These are phyloP conservation scores for Galeopsomyia nigrocyanea DNA, from an alignment of 2,888 invertebrate genomes.

Conservation along the genomic window DNA sequence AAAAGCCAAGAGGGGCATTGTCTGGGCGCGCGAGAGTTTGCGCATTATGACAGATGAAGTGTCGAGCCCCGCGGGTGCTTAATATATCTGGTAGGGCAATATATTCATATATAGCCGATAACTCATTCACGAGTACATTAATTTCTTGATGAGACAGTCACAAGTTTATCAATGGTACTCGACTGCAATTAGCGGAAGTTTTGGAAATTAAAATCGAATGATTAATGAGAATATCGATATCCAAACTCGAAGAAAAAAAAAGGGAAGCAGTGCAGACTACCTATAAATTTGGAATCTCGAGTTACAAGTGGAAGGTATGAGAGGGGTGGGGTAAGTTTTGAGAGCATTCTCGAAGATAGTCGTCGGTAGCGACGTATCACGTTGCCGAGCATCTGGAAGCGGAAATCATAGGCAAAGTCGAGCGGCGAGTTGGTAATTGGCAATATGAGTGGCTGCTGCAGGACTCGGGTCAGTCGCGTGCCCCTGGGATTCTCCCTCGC, in stretches of 20 bases:
- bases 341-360: conserved; percentile 16
- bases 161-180: not conserved
- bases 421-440: conserved; percentile 67
- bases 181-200: too few relatives aligned
- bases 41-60: conserved; percentile 31
- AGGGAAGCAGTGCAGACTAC: not conserved
- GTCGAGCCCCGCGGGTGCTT: conserved; percentile 24
- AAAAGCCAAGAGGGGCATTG: conserved; percentile 14
- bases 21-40: conserved; percentile 31
- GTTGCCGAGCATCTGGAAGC: conserved; percentile 55
- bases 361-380: conserved; percentile 16
- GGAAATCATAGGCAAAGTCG: conserved; percentile 62
- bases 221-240: too few relatives aligned
- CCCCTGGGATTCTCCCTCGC: conserved; percentile 64
- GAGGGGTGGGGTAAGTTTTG: too few relatives aligned
- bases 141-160: conserved; percentile 35
- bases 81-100: not conserved
- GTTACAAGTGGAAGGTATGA: not conserved
- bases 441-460: conserved; percentile 68
- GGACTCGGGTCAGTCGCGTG: conserved; percentile 68
- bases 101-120: conserved; percentile 17
- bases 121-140: conserved; percentile 18
- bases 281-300: not conserved
- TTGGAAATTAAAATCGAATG: too few relatives aligned
- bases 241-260: too few relatives aligned